phyloP scores from a whole-genome alignment of 2,797 vertebrate genomes.

The Psittacula derbiana region DNA sequence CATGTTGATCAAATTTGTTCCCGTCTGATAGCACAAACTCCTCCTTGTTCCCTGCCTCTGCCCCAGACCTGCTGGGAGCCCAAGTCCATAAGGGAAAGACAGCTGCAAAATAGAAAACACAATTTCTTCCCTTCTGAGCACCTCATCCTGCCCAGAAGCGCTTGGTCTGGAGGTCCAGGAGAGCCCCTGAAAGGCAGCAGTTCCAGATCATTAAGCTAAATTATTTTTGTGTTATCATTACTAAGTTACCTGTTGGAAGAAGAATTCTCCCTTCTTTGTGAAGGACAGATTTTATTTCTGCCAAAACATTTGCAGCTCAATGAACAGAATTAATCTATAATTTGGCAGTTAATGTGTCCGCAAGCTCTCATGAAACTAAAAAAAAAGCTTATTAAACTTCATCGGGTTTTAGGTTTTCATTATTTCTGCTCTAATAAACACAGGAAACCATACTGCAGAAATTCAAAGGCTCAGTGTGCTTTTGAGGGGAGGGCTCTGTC shows the following conservation, averaged over 20 bases:
- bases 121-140: not conserved
- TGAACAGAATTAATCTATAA: not conserved
- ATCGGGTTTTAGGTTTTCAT: not conserved
- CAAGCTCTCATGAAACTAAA: not conserved
- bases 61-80: not conserved
- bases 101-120: not conserved
- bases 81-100: not conserved
- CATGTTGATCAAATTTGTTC: fast-evolving
- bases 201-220: not conserved
- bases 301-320: not conserved
- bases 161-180: not conserved
- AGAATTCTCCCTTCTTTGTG: not conserved
- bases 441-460: not conserved
- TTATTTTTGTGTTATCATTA: not conserved
- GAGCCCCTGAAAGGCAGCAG: not conserved
- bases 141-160: not conserved
- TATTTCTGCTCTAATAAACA: conserved; percentile 23
- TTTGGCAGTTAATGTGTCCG: not conserved
- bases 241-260: not conserved
- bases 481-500: not conserved
- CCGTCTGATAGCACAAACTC: fast-evolving
- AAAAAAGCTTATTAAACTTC: not conserved
- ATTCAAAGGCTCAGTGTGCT: not conserved
- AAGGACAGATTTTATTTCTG: not conserved
- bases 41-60: not conserved